Base-by-base conservation (phyloP, 35 echinoderm and acorn worm genomes). In the Heliocidaris erythrogramma region DNA sequence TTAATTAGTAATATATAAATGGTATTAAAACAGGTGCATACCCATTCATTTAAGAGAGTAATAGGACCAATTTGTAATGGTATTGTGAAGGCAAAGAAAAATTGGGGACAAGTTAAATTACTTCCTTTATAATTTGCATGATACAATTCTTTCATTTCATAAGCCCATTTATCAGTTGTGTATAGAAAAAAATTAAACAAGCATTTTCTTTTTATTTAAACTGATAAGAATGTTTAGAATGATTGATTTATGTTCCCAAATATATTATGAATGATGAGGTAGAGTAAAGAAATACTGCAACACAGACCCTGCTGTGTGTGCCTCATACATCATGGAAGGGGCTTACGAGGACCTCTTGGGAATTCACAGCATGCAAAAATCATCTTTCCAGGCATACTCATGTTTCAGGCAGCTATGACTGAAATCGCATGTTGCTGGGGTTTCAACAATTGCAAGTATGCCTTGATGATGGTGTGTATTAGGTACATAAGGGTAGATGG, bases 391-490 rank as follows among this genome's bases (percentile, higher is more conserved):
- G 65, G 65, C 65, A 78, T 78, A 78, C 65, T 78, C 65, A 78
- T 78, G 65, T 48, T 89, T 89, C 87, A 89, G 87, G 18, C 87
- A 18, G 31, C 31, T 32, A 89, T 89, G 87, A 89, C 30, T 47
- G 87, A 48, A 89, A 89, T 47, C 31, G 87, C 87, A 47, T 89
- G 87, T 89, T 13, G 31, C 87, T 89, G 87, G 47, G 87, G 4
- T 47, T 32, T 47, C 87, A 89, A 89, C 31, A 89, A 89, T 89
- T 89, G 87, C 87, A 89, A 89, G 87, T 89, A 89, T 89, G 87
- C 87, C 87, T 13, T 27, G 31, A 78, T 78, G 65, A 78, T 78
- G 65, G 65, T 27, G 65, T n/a, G 65, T 24, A 78, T 78, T 78
- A 78, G 65, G 65, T 21, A 78, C 21, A 78, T 78, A 14, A 14